Percentiles rank a stretch among this genome's conserved stretches.
phyloP scores from a whole-genome alignment of 1,140 invertebrate species.

The Zaprionus davidi region DNA sequence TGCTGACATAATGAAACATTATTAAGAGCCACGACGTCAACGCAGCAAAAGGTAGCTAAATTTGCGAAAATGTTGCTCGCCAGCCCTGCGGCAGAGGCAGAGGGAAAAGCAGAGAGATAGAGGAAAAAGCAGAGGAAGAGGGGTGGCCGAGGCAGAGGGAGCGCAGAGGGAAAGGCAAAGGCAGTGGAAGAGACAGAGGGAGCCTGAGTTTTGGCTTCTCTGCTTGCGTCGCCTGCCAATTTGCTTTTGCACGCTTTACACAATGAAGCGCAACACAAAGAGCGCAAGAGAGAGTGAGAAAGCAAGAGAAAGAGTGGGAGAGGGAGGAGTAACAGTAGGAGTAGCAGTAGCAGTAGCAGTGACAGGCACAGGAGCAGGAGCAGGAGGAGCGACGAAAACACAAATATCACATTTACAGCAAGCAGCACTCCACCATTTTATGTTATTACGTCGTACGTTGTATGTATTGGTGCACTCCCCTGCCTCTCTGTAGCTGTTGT shows the following conservation, averaged over 20 bases:
- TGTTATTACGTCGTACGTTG: conserved; percentile 47
- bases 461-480: conserved; percentile 12
- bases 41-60: conserved; percentile 82
- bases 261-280: conserved; percentile 34
- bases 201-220: conserved; percentile 72
- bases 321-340: neutral
- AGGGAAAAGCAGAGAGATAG: neutral
- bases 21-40: conserved; percentile 84
- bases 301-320: neutral
- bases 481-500: conserved; percentile 14
- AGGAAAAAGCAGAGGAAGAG: neutral
- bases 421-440: conserved; percentile 79
- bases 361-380: no score
- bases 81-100: neutral
- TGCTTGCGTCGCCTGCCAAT: conserved; percentile 62
- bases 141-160: neutral
- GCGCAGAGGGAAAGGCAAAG: no score
- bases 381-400: conserved; percentile 50
- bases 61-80: conserved; percentile 74
- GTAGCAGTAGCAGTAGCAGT: conserved; percentile 18
- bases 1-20: conserved; percentile 84
- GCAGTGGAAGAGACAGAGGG: neutral
- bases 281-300: neutral
- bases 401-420: conserved; percentile 80
- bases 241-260: conserved; percentile 50